Evolutionary conservation across 2,113 vertebrate species (phyloP).

Genomic region (Plecturocebus donacophilus): DNA sequence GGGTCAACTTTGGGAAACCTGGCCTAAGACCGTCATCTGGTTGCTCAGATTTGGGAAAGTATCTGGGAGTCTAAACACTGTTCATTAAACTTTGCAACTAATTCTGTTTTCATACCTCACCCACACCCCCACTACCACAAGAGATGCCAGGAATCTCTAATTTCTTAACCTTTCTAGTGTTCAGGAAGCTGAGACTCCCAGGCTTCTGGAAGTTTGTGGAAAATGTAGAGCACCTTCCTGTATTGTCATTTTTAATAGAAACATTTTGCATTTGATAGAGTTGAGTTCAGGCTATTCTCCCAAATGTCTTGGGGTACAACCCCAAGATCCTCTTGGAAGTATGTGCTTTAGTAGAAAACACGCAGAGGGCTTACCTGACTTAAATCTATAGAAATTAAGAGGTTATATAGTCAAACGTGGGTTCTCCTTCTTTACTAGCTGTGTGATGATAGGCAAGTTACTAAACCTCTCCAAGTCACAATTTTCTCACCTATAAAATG

Average conservation of each 20-base stretch:
- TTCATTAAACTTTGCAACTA: conserved; percentile 15
- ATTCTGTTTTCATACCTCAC: neutral
- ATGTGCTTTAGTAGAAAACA: neutral
- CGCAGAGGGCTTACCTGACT: neutral
- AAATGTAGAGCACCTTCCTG: neutral
- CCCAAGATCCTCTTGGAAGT: neutral
- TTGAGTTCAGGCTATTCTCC: neutral
- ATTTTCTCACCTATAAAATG: conserved; percentile 11
- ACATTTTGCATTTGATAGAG: neutral
- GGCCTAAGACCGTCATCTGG: neutral
- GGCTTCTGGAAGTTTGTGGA: neutral
- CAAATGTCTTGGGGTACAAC: neutral
- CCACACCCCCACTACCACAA: neutral
- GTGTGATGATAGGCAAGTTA: neutral
- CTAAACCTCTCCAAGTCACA: neutral
- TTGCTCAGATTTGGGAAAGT: neutral
- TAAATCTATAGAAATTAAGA: neutral
- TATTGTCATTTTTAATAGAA: conserved; percentile 17
- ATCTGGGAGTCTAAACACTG: neutral
- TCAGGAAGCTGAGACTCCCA: neutral
- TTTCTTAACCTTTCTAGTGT: neutral
- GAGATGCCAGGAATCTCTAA: neutral
- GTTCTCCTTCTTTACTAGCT: conserved; percentile 7
- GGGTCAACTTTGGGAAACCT: neutral
- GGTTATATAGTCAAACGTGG: neutral